phyloP scores from a whole-genome alignment of 2,888 invertebrate species.

The Macrophya annulata region DNA sequence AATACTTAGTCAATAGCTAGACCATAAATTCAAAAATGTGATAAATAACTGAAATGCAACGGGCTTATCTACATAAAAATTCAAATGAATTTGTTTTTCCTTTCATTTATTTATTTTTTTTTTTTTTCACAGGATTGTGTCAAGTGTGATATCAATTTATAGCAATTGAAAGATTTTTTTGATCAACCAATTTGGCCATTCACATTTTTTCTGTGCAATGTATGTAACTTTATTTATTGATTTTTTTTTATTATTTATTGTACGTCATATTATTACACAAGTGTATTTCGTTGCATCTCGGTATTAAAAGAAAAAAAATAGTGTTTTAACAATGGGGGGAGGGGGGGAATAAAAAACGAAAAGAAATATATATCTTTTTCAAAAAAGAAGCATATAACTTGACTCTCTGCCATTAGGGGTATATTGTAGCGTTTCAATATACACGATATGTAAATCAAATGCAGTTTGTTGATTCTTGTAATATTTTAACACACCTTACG shows the following conservation, averaged over 20 bases:
- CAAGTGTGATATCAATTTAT: neutral
- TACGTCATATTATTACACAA: neutral
- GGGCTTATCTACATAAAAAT: neutral
- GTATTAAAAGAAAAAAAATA: neutral
- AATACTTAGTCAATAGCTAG: constrained; percentile 40
- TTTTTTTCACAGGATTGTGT: neutral
- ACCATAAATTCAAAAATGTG: constrained; percentile 44
- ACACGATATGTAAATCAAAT: too few species aligned
- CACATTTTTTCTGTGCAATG: neutral
- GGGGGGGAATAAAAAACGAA: neutral
- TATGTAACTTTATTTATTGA: neutral
- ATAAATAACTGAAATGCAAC: constrained; percentile 46
- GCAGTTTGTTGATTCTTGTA: constrained; percentile 9
- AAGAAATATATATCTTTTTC: neutral
- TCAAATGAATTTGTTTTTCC: neutral
- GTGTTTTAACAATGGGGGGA: neutral
- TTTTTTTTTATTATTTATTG: neutral
- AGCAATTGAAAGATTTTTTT: neutral
- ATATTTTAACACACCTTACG: constrained; percentile 40
- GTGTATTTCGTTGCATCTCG: neutral
- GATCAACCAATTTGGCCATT: neutral
- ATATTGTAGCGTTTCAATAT: too few species aligned
- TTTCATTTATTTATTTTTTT: neutral
- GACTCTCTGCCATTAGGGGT: too few species aligned
- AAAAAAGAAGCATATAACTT: too few species aligned